phyloP scores from a whole-genome alignment of 2,888 invertebrate genomes.

The Amphipoea lucens region DNA sequence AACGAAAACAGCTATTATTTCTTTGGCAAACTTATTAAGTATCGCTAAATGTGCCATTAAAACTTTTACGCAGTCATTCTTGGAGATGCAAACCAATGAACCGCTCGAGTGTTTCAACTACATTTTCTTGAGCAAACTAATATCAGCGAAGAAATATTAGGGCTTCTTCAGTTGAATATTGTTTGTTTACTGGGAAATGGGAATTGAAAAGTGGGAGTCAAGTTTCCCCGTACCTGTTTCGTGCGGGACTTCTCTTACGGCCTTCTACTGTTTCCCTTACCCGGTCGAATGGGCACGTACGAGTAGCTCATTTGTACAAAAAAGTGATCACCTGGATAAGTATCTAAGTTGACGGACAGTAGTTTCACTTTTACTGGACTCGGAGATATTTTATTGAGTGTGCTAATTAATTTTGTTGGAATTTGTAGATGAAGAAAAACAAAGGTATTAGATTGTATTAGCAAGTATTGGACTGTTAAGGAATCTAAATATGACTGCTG shows the following conservation, averaged over 20 bases:
- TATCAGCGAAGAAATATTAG: constrained; percentile 29
- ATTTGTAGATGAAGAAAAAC: constrained; percentile 1
- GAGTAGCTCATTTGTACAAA: constrained; percentile 50
- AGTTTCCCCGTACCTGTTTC: constrained; percentile 20
- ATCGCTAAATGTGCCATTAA: constrained; percentile 36
- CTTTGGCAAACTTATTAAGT: constrained; percentile 38
- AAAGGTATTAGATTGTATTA: background rate
- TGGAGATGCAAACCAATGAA: constrained; percentile 43
- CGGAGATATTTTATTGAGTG: background rate
- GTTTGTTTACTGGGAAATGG: constrained; percentile 44
- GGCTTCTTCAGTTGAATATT: constrained; percentile 29
- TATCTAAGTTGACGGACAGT: constrained; percentile 13
- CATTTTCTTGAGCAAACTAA: constrained; percentile 46
- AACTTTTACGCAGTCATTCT: constrained; percentile 34
- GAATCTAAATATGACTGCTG: background rate
- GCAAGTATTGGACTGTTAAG: background rate
- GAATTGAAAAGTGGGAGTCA: background rate
- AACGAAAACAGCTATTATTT: constrained; percentile 28
- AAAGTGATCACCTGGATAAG: constrained; percentile 47
- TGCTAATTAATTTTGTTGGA: constrained; percentile 2
- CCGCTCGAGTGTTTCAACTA: constrained; percentile 32
- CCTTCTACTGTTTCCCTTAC: constrained; percentile 28
- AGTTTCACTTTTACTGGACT: constrained; percentile 28
- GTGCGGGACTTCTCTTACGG: constrained; percentile 6
- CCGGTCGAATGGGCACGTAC: constrained; percentile 55